phyloP scores from a whole-genome alignment of 2,888 invertebrate genomes.

The Lasioglossum zephyrum region DNA sequence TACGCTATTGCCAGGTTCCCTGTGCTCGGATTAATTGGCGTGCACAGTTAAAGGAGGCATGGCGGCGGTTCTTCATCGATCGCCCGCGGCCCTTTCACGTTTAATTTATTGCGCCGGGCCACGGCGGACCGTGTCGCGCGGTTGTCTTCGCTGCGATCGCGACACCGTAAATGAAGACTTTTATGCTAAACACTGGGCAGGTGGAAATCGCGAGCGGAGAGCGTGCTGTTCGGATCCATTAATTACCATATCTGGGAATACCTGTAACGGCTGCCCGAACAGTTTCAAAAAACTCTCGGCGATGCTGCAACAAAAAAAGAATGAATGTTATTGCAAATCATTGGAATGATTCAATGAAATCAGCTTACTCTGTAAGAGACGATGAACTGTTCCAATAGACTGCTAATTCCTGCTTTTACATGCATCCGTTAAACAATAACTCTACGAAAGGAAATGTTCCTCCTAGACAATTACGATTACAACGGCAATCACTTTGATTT shows the following conservation, averaged over 20 bases:
- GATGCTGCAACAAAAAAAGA: background rate
- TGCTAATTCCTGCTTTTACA: background rate
- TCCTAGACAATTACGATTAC: background rate
- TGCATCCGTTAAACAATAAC: background rate
- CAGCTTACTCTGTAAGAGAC: too few species aligned
- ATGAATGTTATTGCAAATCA: background rate
- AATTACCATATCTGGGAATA: conserved; percentile 54
- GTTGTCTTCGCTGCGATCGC: conserved; percentile 66
- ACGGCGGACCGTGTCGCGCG: conserved; percentile 65
- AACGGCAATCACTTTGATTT: conserved; percentile 7
- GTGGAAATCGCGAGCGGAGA: conserved; percentile 43
- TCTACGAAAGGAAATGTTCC: background rate
- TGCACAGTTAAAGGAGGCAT: conserved; percentile 71
- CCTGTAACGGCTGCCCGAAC: background rate
- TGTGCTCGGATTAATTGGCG: conserved; percentile 77
- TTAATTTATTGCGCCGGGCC: conserved; percentile 66
- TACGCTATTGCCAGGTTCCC: conserved; percentile 74
- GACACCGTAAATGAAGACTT: conserved; percentile 68
- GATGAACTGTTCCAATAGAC: background rate
- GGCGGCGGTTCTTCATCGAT: conserved; percentile 51
- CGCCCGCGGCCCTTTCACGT: conserved; percentile 56
- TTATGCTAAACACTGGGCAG: conserved; percentile 60
- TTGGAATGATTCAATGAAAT: background rate
- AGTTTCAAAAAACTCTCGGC: background rate
- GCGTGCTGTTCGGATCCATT: conserved; percentile 46